Evolutionary conservation across 2,797 vertebrate genomes (phyloP).

Genomic region (Arctocebus calabarensis): DNA sequence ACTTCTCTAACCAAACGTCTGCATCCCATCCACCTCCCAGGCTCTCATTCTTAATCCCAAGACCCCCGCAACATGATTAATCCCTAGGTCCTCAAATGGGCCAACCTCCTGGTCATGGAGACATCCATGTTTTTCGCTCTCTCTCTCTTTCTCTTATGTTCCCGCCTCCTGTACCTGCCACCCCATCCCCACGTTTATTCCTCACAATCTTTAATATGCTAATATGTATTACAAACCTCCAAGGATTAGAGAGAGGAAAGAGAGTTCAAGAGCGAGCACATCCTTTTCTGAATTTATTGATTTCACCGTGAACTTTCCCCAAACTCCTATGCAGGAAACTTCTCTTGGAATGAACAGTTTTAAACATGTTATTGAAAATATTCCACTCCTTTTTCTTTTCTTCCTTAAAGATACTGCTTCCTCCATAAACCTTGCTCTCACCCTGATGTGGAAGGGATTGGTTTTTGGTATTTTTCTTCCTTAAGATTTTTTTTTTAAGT

Average conservation of each 20-base stretch:
- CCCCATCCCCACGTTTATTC: not conserved
- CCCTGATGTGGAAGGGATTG: not conserved
- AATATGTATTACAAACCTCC: not conserved
- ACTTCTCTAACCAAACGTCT: not conserved
- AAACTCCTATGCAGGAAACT: not conserved
- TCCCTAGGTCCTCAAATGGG: no score
- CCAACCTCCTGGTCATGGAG: not conserved
- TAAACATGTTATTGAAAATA: not conserved
- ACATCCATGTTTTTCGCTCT: not conserved
- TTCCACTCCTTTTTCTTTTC: not conserved
- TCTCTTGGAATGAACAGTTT: not conserved
- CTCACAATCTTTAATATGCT: not conserved
- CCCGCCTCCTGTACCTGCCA: not conserved
- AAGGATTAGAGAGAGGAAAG: not conserved
- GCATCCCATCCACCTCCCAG: not conserved
- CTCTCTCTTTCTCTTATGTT: not conserved
- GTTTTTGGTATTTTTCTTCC: not conserved
- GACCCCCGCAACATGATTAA: rapidly evolving
- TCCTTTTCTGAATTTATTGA: not conserved
- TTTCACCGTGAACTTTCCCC: not conserved
- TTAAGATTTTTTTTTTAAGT: not conserved
- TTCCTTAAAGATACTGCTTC: not conserved
- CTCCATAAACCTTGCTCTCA: not conserved
- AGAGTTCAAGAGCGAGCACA: not conserved
- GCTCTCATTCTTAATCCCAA: not conserved